These are phyloP conservation scores for Hemicrepidius hirtus DNA, from an alignment of 2,888 invertebrate genomes.

Conservation along the genomic window DNA sequence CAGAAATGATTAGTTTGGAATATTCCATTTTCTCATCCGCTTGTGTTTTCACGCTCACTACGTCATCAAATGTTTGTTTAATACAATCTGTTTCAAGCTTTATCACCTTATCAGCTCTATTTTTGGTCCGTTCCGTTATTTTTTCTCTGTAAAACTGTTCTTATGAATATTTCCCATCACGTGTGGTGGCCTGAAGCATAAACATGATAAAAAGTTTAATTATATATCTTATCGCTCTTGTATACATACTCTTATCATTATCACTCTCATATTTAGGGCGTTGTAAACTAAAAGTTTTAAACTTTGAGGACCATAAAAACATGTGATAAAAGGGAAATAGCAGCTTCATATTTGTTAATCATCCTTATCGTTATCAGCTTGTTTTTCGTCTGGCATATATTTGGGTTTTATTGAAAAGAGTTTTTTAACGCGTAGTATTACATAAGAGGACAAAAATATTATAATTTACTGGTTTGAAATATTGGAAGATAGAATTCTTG, in stretches of 20 bases:
- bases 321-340: slow-evolving; percentile 31
- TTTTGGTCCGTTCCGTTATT: slow-evolving; percentile 33
- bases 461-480: neutral
- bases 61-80: slow-evolving; percentile 27
- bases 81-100: slow-evolving; percentile 2
- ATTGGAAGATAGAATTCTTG: neutral
- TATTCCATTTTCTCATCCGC: slow-evolving; percentile 26
- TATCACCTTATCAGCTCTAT: slow-evolving; percentile 30
- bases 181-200: slow-evolving; percentile 32
- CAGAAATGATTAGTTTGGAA: slow-evolving; percentile 26
- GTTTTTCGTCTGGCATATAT: slow-evolving; percentile 35
- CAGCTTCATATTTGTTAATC: slow-evolving; percentile 36
- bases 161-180: slow-evolving; percentile 34
- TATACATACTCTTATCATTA: slow-evolving; percentile 43
- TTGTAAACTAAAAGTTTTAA: slow-evolving; percentile 38
- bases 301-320: slow-evolving; percentile 36
- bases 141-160: slow-evolving; percentile 25
- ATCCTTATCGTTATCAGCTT: slow-evolving; percentile 31
- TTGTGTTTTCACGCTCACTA: neutral
- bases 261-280: slow-evolving; percentile 45
- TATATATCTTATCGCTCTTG: slow-evolving; percentile 42
- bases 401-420: slow-evolving; percentile 24
- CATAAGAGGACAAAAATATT: slow-evolving; percentile 11
- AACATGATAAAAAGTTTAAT: slow-evolving; percentile 47
- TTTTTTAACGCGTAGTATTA: slow-evolving; percentile 22